Evolutionary conservation across 2,888 invertebrate species (phyloP).

Genomic region (Crematogaster levior): DNA sequence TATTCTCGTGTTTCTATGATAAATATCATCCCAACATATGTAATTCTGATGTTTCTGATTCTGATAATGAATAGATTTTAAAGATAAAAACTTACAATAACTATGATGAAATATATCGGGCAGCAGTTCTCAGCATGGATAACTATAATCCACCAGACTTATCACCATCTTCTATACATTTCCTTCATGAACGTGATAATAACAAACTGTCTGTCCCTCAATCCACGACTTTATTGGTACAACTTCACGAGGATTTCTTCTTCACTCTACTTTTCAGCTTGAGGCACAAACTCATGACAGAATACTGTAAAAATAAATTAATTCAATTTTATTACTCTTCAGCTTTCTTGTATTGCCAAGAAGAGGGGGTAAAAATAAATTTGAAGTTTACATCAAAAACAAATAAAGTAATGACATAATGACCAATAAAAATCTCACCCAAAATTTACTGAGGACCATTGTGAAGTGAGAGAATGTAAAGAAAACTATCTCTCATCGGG

Average conservation of each 20-base stretch:
- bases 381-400: not conserved
- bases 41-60: no score
- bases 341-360: no score
- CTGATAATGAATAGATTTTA: no score
- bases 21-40: no score
- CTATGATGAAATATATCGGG: no score
- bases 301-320: no score
- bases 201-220: not conserved
- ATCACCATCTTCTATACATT: not conserved
- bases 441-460: not conserved
- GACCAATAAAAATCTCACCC: not conserved
- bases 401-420: not conserved
- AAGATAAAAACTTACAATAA: no score
- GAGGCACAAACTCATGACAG: not conserved
- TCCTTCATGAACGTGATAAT: not conserved
- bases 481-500: not conserved
- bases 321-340: no score
- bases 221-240: not conserved
- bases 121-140: not conserved
- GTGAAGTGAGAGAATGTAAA: not conserved
- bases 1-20: no score
- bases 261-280: not conserved
- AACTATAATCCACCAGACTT: not conserved
- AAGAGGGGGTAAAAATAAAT: no score
- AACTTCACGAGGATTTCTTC: not conserved